Percentiles rank a stretch among this genome's conserved stretches.
phyloP scores from a whole-genome alignment of 2,113 vertebrate genomes.

The Bombycilla garrulus region DNA sequence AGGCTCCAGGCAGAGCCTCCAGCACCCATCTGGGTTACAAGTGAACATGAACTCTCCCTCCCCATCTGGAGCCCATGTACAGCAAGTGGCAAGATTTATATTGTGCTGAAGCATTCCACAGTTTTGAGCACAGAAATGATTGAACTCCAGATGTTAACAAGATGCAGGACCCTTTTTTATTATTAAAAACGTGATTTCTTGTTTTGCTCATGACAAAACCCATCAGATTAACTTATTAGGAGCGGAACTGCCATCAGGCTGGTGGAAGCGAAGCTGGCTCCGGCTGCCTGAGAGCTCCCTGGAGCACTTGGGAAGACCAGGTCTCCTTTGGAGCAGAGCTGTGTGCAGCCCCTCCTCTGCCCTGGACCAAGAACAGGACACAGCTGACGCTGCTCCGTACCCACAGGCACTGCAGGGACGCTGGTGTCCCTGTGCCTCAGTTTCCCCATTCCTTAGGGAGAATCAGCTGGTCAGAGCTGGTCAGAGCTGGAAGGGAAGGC shows the following conservation, averaged over 20 bases:
- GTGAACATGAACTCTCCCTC: conserved; percentile 66
- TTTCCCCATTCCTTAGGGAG: neutral
- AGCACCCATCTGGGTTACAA: conserved; percentile 73
- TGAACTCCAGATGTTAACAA: conserved; percentile 85
- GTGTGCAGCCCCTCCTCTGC: neutral
- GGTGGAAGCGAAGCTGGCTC: conserved; percentile 17
- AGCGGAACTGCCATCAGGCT: conserved; percentile 65
- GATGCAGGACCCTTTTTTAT: conserved; percentile 78
- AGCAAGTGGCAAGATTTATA: conserved; percentile 80
- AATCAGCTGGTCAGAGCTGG: no score
- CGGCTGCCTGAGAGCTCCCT: neutral
- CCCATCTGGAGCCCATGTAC: conserved; percentile 79
- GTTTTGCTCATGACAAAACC: conserved; percentile 81
- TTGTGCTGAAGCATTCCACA: conserved; percentile 81
- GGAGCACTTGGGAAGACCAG: neutral
- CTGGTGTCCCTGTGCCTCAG: neutral
- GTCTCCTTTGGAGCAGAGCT: neutral
- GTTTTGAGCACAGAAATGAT: conserved; percentile 82
- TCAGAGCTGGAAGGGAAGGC: neutral
- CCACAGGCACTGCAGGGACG: neutral
- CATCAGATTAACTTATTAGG: conserved; percentile 79
- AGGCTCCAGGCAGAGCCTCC: conserved; percentile 64
- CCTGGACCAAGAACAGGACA: neutral
- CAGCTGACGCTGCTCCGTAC: neutral
- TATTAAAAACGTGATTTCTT: conserved; percentile 83